These are phyloP conservation scores for Polymixis flavicincta DNA, from an alignment of 2,888 invertebrate species.

Conservation along the genomic window DNA sequence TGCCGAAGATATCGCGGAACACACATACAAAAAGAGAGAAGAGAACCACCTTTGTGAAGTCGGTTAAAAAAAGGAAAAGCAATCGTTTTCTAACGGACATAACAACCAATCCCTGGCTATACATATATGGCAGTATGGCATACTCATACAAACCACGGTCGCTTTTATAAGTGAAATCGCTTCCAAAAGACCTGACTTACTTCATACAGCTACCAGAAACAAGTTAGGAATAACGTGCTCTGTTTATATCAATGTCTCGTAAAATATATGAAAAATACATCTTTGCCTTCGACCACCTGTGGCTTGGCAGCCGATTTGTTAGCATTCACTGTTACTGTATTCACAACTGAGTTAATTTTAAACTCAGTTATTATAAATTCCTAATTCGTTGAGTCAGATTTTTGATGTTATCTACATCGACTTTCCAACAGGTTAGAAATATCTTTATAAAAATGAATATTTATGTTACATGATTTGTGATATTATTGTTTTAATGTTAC, in stretches of 20 bases:
- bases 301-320: slow-evolving; percentile 38
- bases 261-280: slow-evolving; percentile 48
- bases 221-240: slow-evolving; percentile 5
- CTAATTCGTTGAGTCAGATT: not conserved
- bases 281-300: slow-evolving; percentile 43
- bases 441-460: not conserved
- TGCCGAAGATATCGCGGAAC: too few relatives aligned
- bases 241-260: slow-evolving; percentile 35
- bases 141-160: not conserved
- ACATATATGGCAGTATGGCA: slow-evolving; percentile 3
- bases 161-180: slow-evolving; percentile 39
- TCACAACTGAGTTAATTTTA: slow-evolving; percentile 27
- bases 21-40: too few relatives aligned
- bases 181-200: slow-evolving; percentile 8
- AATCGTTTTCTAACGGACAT: slow-evolving; percentile 11
- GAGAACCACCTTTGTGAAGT: too few relatives aligned
- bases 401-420: slow-evolving; percentile 2
- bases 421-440: slow-evolving; percentile 3
- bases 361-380: slow-evolving; percentile 24
- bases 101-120: not conserved
- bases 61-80: slow-evolving; percentile 3
- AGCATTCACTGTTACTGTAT: slow-evolving; percentile 27
- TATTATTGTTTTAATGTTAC: not conserved
- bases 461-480: not conserved
- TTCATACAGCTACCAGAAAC: not conserved